phyloP scores from a whole-genome alignment of 1,140 invertebrate species.

The Drosophila parabipectinata region DNA sequence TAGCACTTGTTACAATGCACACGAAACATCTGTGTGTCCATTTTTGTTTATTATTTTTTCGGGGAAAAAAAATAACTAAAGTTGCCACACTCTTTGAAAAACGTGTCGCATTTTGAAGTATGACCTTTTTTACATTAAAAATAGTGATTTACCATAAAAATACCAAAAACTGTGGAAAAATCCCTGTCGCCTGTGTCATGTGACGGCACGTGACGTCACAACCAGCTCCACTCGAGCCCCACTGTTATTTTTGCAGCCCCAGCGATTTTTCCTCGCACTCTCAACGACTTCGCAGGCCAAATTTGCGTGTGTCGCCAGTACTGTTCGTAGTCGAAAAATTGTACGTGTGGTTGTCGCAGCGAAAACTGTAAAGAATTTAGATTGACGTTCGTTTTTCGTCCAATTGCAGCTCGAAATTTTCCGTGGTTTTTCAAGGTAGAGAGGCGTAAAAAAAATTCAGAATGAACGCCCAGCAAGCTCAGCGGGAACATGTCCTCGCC shows the following conservation, averaged over 20 bases:
- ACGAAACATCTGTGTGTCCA: constrained; percentile 39
- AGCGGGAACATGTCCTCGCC: constrained; percentile 93
- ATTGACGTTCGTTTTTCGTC: constrained; percentile 10
- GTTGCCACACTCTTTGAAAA: background rate
- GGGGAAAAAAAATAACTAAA: background rate
- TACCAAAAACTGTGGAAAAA: background rate
- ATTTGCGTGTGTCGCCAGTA: constrained; percentile 76
- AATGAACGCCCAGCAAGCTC: constrained; percentile 85
- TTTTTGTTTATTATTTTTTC: background rate
- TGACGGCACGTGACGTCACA: constrained; percentile 80
- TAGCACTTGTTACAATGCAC: constrained; percentile 54
- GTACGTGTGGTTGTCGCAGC: constrained; percentile 48
- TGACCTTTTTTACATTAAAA: background rate
- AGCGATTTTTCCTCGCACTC: constrained; percentile 74
- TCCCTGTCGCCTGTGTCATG: constrained; percentile 49
- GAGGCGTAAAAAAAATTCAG: constrained; percentile 63
- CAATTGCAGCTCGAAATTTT: constrained; percentile 76
- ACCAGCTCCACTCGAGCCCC: constrained; percentile 37
- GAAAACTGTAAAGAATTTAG: constrained; percentile 9
- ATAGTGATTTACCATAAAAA: background rate
- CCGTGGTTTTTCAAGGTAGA: constrained; percentile 75
- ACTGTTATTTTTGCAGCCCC: constrained; percentile 24
- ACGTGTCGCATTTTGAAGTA: background rate
- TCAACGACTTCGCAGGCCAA: constrained; percentile 77
- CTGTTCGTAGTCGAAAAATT: constrained; percentile 78